Percentiles rank a stretch among this genome's conserved stretches.
Evolutionary conservation across 2,797 vertebrate genomes (phyloP).

Genomic region (Apogon hyalosoma): DNA sequence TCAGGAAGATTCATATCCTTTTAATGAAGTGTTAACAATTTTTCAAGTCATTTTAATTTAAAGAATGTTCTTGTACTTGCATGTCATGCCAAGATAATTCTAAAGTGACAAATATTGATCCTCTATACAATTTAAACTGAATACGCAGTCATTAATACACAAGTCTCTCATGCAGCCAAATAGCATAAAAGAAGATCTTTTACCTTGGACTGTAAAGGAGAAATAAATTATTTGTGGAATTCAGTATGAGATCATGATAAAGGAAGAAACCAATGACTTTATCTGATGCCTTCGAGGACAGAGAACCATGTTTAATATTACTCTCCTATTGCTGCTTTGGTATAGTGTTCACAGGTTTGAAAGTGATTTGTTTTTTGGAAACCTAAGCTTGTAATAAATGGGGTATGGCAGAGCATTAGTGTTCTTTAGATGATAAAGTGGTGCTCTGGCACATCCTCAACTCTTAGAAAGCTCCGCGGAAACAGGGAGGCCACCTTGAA

Average conservation of each 20-base stretch:
- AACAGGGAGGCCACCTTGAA: slow-evolving; percentile 30
- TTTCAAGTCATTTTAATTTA: no score
- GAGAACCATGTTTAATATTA: slow-evolving; percentile 3
- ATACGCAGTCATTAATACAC: no score
- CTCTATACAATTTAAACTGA: no score
- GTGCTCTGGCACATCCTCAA: slow-evolving; percentile 16
- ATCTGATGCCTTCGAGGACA: neutral
- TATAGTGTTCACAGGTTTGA: neutral
- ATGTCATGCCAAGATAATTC: no score
- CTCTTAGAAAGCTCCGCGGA: slow-evolving; percentile 9
- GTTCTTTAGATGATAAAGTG: slow-evolving; percentile 28
- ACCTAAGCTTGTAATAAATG: slow-evolving; percentile 24
- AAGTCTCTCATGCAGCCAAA: neutral
- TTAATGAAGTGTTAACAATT: no score
- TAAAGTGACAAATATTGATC: no score
- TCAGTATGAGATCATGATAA: neutral
- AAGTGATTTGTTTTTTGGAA: slow-evolving; percentile 17
- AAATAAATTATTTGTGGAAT: no score
- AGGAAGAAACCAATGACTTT: neutral
- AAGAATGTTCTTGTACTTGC: no score
- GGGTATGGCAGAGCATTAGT: slow-evolving; percentile 24
- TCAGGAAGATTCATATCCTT: no score
- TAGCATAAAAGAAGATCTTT: neutral
- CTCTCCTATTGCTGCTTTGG: neutral
- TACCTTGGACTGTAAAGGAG: no score